Evolutionary conservation across 2,113 vertebrate genomes (phyloP).

Genomic region (Microtus ochrogaster): DNA sequence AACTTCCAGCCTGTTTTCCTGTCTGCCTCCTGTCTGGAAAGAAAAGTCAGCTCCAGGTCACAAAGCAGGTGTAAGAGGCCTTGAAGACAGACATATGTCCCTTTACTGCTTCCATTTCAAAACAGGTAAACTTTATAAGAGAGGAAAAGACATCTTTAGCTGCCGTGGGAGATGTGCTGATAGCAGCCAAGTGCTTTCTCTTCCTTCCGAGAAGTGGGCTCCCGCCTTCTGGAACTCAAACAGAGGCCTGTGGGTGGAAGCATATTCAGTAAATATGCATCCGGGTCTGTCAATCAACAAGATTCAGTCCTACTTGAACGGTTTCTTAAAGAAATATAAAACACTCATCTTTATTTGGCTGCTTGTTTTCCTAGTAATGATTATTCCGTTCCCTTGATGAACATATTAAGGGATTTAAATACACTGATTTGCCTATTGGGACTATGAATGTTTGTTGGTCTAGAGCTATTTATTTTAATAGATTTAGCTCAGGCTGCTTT

Average conservation of each 20-base stretch:
- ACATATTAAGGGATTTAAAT: constrained; percentile 11
- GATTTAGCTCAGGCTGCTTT: not conserved
- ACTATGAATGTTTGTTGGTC: not conserved
- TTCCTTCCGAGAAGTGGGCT: not conserved
- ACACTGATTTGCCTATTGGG: not conserved
- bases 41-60: not conserved
- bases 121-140: not conserved
- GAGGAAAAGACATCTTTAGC: not conserved
- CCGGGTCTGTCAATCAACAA: not conserved
- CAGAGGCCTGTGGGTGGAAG: not conserved
- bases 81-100: not conserved
- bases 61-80: not conserved
- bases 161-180: not conserved
- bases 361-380: constrained; percentile 9
- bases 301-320: not conserved
- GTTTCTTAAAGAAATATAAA: constrained; percentile 41
- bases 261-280: not conserved
- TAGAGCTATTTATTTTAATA: not conserved
- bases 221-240: not conserved
- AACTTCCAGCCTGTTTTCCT: not conserved
- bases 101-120: not conserved
- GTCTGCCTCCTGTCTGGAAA: not conserved
- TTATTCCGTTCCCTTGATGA: not conserved
- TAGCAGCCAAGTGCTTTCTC: not conserved
- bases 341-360: not conserved